These are phyloP conservation scores for Scolanthus callimorphus DNA, from an alignment of 92 coral and sea anemone genomes.

Conservation along the genomic window DNA sequence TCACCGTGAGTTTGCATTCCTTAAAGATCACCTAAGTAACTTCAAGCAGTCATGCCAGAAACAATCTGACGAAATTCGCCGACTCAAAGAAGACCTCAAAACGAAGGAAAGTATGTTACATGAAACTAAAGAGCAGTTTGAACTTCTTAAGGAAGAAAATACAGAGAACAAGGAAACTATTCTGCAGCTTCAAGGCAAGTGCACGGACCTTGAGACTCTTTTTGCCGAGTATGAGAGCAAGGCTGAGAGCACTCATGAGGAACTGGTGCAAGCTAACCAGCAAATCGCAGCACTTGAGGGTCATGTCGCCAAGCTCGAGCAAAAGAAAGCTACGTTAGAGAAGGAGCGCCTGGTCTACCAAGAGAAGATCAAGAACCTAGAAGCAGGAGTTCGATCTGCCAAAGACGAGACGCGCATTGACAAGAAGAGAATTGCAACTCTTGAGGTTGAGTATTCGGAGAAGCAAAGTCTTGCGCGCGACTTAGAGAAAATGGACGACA, in stretches of 20 bases:
- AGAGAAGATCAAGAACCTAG: constrained; percentile 77
- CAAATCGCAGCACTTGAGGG: constrained; percentile 76
- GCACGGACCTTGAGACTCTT: constrained; percentile 56
- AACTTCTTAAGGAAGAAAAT: constrained; percentile 56
- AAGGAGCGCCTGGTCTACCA: constrained; percentile 81
- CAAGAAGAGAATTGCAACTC: constrained; percentile 84
- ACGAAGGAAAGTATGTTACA: constrained; percentile 43
- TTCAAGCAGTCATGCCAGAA: constrained; percentile 57
- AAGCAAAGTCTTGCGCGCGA: constrained; percentile 67
- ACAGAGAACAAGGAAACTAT: constrained; percentile 47
- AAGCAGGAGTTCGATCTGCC: constrained; percentile 60
- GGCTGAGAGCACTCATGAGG: constrained; percentile 66
- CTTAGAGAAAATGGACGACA: constrained; percentile 57
- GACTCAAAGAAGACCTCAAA: constrained; percentile 47
- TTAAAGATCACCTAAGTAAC: constrained; percentile 53
- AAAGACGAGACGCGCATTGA: constrained; percentile 80
- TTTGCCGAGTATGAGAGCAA: constrained; percentile 71
- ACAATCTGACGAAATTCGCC: constrained; percentile 57
- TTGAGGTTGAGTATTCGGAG: constrained; percentile 69
- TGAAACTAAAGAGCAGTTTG: constrained; percentile 39
- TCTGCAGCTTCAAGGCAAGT: constrained; percentile 51
- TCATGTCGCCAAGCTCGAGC: constrained; percentile 67
- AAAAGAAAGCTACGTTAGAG: constrained; percentile 73
- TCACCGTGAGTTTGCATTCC: constrained; percentile 67
- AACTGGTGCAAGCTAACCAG: constrained; percentile 81